These are phyloP conservation scores for Phocoena sinus DNA, from an alignment of 2,113 vertebrate species.

Conservation along the genomic window DNA sequence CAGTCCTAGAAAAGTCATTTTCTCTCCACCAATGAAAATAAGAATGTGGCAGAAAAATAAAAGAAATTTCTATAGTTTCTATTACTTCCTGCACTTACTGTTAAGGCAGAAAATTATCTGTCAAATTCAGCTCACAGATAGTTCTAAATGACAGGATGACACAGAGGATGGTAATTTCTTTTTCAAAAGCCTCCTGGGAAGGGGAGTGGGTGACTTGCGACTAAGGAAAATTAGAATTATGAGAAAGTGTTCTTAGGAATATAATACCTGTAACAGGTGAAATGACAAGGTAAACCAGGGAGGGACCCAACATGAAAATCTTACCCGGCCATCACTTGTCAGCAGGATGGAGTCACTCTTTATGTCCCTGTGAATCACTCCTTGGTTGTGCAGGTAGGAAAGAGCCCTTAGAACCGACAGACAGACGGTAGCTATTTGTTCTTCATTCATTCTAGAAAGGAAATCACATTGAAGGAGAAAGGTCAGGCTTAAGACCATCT, in stretches of 20 bases:
- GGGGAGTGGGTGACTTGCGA: background rate
- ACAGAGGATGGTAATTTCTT: slow-evolving; percentile 48
- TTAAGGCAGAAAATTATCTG: slow-evolving; percentile 1
- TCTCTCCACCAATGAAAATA: background rate
- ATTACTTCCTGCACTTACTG: background rate
- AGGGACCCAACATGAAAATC: background rate
- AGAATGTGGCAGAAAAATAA: background rate
- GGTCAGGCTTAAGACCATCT: slow-evolving; percentile 23
- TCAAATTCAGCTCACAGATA: slow-evolving; percentile 6
- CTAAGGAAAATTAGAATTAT: slow-evolving; percentile 1
- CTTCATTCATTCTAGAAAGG: slow-evolving; percentile 95
- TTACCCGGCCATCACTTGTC: slow-evolving; percentile 96
- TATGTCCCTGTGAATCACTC: slow-evolving; percentile 98
- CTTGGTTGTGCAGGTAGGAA: slow-evolving; percentile 97
- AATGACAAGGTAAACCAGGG: background rate
- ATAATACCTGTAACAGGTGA: background rate
- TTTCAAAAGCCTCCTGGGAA: background rate
- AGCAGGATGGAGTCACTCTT: slow-evolving; percentile 99
- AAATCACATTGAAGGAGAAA: slow-evolving; percentile 32
- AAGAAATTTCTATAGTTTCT: background rate
- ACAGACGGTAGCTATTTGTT: slow-evolving; percentile 98
- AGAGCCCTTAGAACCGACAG: slow-evolving; percentile 94
- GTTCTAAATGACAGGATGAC: slow-evolving; percentile 61
- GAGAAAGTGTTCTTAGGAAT: background rate
- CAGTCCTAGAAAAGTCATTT: background rate